Evolutionary conservation across 1,140 invertebrate species (phyloP).

Genomic region (Drusus annulatus): DNA sequence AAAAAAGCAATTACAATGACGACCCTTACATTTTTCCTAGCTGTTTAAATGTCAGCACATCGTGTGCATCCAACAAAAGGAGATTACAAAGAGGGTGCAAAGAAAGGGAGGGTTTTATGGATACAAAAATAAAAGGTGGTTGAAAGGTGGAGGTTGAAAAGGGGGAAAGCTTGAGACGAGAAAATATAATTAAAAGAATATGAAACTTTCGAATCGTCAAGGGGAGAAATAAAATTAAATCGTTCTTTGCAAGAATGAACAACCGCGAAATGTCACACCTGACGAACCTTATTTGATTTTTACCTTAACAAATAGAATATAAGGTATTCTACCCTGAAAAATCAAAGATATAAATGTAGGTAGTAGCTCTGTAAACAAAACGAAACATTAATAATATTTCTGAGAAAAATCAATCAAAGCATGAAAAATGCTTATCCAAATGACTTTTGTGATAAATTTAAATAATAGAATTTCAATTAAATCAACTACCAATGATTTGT

Average conservation of each 20-base stretch:
- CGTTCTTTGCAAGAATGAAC: not conserved
- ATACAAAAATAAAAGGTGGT: conserved; percentile 13
- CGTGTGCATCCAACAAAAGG: conserved; percentile 22
- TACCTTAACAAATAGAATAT: too few relatives aligned
- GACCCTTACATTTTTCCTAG: conserved; percentile 20
- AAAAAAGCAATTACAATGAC: conserved; percentile 34
- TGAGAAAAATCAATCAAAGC: too few relatives aligned
- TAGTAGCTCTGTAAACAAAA: too few relatives aligned
- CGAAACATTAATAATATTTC: too few relatives aligned
- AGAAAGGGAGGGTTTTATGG: not conserved
- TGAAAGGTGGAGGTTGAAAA: not conserved
- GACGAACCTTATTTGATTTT: not conserved
- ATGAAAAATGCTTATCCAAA: too few relatives aligned
- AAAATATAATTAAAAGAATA: conserved; percentile 53
- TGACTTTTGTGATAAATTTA: not conserved
- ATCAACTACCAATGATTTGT: not conserved
- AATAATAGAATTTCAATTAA: not conserved
- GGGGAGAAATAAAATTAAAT: conserved; percentile 19
- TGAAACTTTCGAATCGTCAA: conserved; percentile 41
- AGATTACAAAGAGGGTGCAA: conserved; percentile 4
- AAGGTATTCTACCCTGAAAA: too few relatives aligned
- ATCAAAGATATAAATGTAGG: too few relatives aligned
- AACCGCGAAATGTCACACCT: not conserved
- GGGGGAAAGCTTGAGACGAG: too few relatives aligned
- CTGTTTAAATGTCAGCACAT: conserved; percentile 40